Base-by-base conservation (phyloP, 1,140 invertebrate genomes). In the Brachionus plicatilis region DNA sequence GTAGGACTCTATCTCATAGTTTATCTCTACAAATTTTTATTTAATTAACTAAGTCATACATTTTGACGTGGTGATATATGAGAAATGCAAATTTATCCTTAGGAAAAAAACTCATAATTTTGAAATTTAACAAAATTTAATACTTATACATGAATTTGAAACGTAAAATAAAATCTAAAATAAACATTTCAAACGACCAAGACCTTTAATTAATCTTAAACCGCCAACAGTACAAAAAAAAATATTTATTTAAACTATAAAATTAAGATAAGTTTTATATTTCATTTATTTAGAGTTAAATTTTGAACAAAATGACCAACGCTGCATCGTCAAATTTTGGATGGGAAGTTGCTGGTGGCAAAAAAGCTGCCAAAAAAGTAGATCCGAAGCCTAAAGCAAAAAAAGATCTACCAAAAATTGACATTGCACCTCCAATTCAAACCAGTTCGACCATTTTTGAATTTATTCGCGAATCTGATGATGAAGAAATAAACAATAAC, bases 401-500 rank as follows among this genome's bases (percentile, higher is more conserved):
- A 50, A 76, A 76, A 76, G 45, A 76, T 50, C 20, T 50, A 5
- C 45, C 72, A 50, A 76, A 47, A 76, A 50, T 76, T 12, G 72
- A 76, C 43, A 45, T 37, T 27, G 20, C 43, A 29, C 43, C 72
- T 14, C 72, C 72, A 14, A 47, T 76, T 50, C 20, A 24, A 50
- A 47, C 72, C 20, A 24, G 2, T 20, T 47, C 43, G 2, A 50
- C 72, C 1, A 76, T 76, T 76, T 76, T 50, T 27, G 72, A 76
- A n/a, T 50, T 76, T 12, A 76, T 76, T 0, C 43, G 72, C 27
- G 72, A 76, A 24, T 50, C 43, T 14, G 72, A 76, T 50, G 72
- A 76, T 50, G 72, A 76, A n/a, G 72, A 76, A 27, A 76, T 76
- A 50, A 76, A 76, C 43, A 76, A 76, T 50, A 76, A 76, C 20